Conservation (phyloP, 53 echinoderm and acorn worm species). For the Stichopus horrens region DNA sequence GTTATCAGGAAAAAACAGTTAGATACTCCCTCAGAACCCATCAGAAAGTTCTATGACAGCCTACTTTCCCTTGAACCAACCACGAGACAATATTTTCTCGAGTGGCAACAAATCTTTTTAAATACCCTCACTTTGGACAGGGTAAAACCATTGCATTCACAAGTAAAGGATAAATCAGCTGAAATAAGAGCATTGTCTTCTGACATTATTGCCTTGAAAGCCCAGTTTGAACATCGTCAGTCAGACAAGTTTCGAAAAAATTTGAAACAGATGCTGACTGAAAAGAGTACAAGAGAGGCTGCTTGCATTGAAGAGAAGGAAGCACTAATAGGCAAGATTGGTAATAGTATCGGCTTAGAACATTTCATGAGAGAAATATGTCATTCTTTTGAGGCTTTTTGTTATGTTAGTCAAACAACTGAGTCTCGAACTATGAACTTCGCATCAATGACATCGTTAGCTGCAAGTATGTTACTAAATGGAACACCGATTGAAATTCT, state of each 20-base stretch:
- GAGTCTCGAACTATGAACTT: background rate
- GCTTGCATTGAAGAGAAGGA: background rate
- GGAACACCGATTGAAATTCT: constrained; percentile 1
- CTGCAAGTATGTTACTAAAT: background rate
- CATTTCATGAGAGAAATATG: background rate
- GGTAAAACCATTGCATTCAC: background rate
- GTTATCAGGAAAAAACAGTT: background rate
- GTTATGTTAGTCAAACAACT: background rate
- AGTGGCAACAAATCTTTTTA: constrained; percentile 7
- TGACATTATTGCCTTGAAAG: background rate
- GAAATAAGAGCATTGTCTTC: background rate
- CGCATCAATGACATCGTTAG: background rate
- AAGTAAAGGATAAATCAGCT: background rate
- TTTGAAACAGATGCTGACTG: background rate
- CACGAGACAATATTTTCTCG: background rate
- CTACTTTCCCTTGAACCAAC: background rate
- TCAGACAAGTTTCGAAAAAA: background rate
- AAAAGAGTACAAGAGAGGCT: background rate
- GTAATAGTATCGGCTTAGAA: background rate
- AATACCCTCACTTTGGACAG: background rate
- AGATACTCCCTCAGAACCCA: background rate
- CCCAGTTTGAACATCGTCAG: background rate
- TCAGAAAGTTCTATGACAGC: constrained; percentile 1
- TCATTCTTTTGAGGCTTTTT: background rate
- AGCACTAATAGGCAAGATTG: background rate